Conservation (phyloP, 2,797 vertebrate genomes). For the Heterohyrax brucei region DNA sequence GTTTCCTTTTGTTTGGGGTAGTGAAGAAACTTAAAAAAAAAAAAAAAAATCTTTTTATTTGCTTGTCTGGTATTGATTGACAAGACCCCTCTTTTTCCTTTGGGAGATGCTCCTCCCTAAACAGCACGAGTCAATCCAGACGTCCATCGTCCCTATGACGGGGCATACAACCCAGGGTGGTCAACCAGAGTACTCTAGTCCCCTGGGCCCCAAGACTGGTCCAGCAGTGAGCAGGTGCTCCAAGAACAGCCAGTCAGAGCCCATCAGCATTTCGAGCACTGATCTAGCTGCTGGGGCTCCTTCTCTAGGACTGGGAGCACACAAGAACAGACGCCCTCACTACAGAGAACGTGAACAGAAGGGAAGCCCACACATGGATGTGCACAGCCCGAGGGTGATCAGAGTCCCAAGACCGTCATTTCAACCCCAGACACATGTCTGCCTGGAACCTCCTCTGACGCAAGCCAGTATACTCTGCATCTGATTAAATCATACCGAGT, state of each 20-base stretch:
- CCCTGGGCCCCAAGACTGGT: background rate
- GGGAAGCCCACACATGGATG: background rate
- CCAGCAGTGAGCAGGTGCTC: background rate
- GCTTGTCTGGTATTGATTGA: slow-evolving; percentile 28
- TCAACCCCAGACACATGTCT: background rate
- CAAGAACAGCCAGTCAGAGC: background rate
- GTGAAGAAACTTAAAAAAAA: too few species aligned
- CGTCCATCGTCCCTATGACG: background rate
- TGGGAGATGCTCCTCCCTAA: background rate
- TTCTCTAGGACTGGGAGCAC: background rate
- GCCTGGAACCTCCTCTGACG: background rate
- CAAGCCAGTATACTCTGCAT: background rate
- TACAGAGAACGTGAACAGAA: background rate
- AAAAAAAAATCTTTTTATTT: background rate
- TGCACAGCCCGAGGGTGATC: background rate
- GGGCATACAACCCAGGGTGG: background rate
- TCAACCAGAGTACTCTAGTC: background rate
- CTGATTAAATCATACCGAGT: slow-evolving; percentile 17
- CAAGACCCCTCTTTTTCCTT: background rate
- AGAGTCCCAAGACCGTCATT: background rate
- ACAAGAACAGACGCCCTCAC: background rate
- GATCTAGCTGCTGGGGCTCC: background rate
- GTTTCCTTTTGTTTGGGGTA: background rate
- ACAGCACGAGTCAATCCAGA: background rate
- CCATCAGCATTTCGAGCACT: background rate